A percentile compares a stretch with the other conserved stretches of the same genome.
phyloP scores from a whole-genome alignment of 2,113 vertebrate species.

The Otus sunia region DNA sequence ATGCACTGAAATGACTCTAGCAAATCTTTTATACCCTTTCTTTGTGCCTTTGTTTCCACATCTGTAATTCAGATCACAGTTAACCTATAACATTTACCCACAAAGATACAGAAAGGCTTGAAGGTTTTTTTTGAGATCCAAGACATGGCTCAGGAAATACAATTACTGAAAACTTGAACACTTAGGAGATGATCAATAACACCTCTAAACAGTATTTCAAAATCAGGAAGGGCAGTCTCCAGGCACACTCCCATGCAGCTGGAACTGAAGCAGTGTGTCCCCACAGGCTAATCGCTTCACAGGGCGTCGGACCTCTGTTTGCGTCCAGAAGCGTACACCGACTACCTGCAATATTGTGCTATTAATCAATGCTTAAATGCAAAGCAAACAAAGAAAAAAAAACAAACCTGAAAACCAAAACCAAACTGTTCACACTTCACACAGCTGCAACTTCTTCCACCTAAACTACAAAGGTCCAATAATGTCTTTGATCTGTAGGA shows the following conservation, averaged over 20 bases:
- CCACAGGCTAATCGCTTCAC: neutral
- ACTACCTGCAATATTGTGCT: neutral
- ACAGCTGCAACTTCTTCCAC: neutral
- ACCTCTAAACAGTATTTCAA: neutral
- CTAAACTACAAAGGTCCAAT: neutral
- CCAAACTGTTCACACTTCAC: neutral
- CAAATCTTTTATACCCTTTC: slow-evolving; percentile 2
- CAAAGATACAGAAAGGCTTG: neutral
- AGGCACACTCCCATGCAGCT: neutral
- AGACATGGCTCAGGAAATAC: neutral
- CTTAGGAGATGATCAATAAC: neutral
- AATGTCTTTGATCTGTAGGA: neutral
- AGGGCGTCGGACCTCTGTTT: neutral
- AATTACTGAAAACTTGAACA: neutral
- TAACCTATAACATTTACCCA: neutral
- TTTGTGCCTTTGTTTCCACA: neutral
- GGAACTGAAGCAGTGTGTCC: neutral
- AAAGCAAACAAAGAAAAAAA: neutral
- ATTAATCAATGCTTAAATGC: neutral
- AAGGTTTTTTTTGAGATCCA: neutral
- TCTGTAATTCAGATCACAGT: neutral
- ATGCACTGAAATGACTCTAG: slow-evolving; percentile 16
- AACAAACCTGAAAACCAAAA: no score
- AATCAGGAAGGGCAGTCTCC: neutral
- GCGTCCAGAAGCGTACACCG: neutral